Evolutionary conservation across 2,113 vertebrate species (phyloP).

Genomic region (Chiloscyllium plagiosum): DNA sequence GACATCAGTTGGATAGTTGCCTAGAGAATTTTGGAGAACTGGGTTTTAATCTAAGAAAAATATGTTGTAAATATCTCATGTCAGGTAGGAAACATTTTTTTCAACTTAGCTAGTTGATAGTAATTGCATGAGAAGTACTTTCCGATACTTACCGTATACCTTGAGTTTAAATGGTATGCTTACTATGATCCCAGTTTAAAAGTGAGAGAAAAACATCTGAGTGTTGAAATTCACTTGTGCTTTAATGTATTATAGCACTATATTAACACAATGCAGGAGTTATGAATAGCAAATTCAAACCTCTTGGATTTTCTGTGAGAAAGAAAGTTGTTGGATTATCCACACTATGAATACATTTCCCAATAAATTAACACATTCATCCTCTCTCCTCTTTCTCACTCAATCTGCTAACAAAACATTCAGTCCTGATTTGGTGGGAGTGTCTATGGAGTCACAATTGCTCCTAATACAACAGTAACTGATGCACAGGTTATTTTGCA

Average conservation of each 20-base stretch:
- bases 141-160: neutral
- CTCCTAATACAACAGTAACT: neutral
- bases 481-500: neutral
- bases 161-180: neutral
- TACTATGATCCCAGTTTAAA: neutral
- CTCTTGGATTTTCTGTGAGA: neutral
- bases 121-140: neutral
- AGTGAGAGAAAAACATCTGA: neutral
- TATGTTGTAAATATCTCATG: conserved; percentile 4
- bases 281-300: neutral
- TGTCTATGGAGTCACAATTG: neutral
- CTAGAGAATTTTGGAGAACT: neutral
- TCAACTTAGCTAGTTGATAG: neutral
- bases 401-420: neutral
- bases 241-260: too few species aligned
- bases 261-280: neutral
- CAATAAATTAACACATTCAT: neutral
- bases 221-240: neutral
- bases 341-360: neutral
- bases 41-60: neutral
- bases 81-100: conserved; percentile 9
- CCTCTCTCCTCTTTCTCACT: neutral
- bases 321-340: neutral
- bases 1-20: neutral
- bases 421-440: neutral